These are phyloP conservation scores for Parapsyche elsis DNA, from an alignment of 1,140 invertebrate genomes.

Conservation along the genomic window DNA sequence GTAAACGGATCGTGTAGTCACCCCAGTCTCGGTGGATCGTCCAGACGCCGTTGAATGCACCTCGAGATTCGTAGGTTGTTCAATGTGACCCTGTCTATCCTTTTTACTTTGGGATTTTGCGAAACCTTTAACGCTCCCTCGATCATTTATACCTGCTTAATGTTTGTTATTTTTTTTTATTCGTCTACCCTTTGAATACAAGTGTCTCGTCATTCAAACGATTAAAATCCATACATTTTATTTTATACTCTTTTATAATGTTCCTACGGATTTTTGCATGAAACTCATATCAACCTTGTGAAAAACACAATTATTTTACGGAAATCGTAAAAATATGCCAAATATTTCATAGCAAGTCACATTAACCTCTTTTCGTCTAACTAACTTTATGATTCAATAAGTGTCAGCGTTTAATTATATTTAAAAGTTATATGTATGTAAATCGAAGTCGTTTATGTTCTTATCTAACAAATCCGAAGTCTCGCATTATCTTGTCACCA, in stretches of 20 bases:
- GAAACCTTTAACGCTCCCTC: constrained; percentile 4
- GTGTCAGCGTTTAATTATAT: too few relatives aligned
- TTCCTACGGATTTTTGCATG: too few relatives aligned
- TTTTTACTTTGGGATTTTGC: constrained; percentile 36
- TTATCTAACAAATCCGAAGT: background rate
- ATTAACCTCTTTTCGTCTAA: too few relatives aligned
- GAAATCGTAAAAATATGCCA: too few relatives aligned
- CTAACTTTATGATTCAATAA: too few relatives aligned
- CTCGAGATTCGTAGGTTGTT: constrained; percentile 40
- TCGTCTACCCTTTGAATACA: constrained; percentile 1
- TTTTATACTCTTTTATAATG: too few relatives aligned
- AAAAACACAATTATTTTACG: too few relatives aligned
- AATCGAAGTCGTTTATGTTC: background rate
- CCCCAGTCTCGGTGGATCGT: constrained; percentile 12
- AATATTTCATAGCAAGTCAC: too few relatives aligned
- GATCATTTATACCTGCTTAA: constrained; percentile 44
- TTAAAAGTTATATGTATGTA: too few relatives aligned
- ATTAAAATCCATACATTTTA: background rate
- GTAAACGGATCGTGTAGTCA: background rate
- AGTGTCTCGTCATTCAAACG: constrained; percentile 14
- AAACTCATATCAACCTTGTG: too few relatives aligned
- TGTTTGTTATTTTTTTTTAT: background rate
- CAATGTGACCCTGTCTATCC: constrained; percentile 49
- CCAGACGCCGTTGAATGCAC: constrained; percentile 40
- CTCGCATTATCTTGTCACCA: background rate